These are phyloP conservation scores for Odontomyia ornata DNA, from an alignment of 2,888 invertebrate species.

Conservation along the genomic window DNA sequence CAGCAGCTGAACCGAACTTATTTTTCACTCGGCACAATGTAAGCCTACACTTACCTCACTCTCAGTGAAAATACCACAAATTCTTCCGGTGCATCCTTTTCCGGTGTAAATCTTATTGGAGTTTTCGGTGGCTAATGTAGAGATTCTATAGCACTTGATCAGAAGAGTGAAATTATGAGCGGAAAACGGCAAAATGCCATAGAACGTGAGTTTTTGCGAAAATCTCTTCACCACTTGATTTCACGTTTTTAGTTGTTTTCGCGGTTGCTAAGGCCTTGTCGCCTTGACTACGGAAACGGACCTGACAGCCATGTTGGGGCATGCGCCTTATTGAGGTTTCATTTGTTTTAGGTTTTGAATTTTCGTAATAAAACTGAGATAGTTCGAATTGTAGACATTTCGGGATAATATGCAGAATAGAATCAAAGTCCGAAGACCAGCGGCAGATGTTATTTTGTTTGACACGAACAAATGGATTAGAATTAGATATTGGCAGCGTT, in stretches of 20 bases:
- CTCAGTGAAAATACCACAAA: background rate
- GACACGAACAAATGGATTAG: too few relatives aligned
- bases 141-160: background rate
- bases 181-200: background rate
- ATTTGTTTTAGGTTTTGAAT: background rate
- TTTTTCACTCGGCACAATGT: too few relatives aligned
- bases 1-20: too few relatives aligned
- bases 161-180: background rate
- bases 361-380: too few relatives aligned
- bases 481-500: too few relatives aligned
- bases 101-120: too few relatives aligned
- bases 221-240: slow-evolving; percentile 21
- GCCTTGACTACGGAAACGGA: slow-evolving; percentile 51
- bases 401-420: too few relatives aligned
- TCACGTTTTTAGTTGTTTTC: slow-evolving; percentile 49
- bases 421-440: too few relatives aligned
- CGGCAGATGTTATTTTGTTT: too few relatives aligned
- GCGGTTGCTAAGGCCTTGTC: slow-evolving; percentile 51
- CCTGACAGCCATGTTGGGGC: slow-evolving; percentile 46
- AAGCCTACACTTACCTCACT: too few relatives aligned
- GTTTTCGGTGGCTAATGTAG: background rate
- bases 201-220: slow-evolving; percentile 8
- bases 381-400: too few relatives aligned
- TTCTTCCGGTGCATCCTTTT: background rate
- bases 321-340: slow-evolving; percentile 34